Evolutionary conservation across 2,113 vertebrate genomes (phyloP), one percentile per base, ranked within the genome.

Genomic region (Mobula birostris): DNA sequence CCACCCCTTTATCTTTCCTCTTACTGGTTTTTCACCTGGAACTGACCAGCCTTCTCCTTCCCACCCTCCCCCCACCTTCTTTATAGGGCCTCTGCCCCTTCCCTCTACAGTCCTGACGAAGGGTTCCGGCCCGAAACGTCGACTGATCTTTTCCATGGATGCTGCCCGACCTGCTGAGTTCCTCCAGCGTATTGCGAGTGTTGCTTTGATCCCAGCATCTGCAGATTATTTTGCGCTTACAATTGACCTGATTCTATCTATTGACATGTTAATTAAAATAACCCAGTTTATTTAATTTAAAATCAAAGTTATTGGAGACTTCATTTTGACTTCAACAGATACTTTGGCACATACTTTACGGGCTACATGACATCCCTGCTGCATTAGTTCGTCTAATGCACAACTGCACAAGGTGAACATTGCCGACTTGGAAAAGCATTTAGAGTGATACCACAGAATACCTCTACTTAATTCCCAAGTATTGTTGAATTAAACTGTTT

Each of bases 341-440:
- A 15, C 17, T 88, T 66, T 24, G 58, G 21, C 11, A 88, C n/a
- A 12, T 32, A 68, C 8, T 27, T 74, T 74, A 93, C 40, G 72
- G 29, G 76, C 21, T 61, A 79, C 24, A 83, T 77, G 72, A 94
- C 14, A 66, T 21, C 80, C 19, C 88, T 88, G 94, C 58, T 94
- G 94, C 63, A 66, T 14, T 66, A 66, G 11, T 94, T 95, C 94
- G 94, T 94, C 95, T 61, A 76, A 94, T 94, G 24, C 48, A 48
- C 48, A 48, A 48, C 95, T 94, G n/a, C 56, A 32, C 11, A 63
- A 94, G 61, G 58, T n/a, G 5, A 36, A 61, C 58, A 36, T 58
- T 56, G n/a, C 56, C 24, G 15, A 97, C 97, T 97, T 97, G 95
- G 95, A 97, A 97, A 97, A 95, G 96, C 95, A 95, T 97, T 96